Conservation (phyloP, 2,797 vertebrate genomes). For the Phrynocephalus guinanensis region DNA sequence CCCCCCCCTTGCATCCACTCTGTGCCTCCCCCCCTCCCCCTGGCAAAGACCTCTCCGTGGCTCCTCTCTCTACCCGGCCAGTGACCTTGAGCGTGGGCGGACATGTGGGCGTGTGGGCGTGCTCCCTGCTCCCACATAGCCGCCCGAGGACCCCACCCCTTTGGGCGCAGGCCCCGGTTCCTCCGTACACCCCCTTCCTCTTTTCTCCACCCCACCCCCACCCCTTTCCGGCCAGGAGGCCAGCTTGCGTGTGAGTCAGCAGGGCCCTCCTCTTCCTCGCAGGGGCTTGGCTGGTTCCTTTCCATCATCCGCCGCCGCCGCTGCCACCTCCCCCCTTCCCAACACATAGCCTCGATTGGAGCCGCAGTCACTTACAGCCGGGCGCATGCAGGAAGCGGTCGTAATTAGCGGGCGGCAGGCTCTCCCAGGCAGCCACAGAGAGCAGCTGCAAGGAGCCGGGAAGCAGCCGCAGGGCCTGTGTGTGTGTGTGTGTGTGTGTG, state of each 20-base stretch:
- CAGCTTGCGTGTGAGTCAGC: slow-evolving; percentile 78
- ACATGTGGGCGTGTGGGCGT: neutral
- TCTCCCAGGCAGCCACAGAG: neutral
- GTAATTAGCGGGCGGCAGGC: neutral
- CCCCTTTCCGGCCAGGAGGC: neutral
- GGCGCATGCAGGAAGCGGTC: slow-evolving; percentile 33
- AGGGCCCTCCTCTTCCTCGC: slow-evolving; percentile 63
- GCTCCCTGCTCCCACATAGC: neutral
- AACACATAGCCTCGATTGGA: slow-evolving; percentile 22
- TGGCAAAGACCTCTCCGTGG: neutral
- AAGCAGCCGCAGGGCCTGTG: neutral
- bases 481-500: neutral
- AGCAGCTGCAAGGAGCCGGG: neutral
- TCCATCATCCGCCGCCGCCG: slow-evolving; percentile 18
- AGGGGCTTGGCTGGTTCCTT: slow-evolving; percentile 8
- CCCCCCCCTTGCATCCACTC: neutral
- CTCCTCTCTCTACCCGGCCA: neutral
- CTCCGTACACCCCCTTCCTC: neutral
- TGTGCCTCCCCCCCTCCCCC: rapidly evolving
- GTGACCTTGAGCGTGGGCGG: neutral
- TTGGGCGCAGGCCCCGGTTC: neutral
- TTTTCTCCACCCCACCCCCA: neutral
- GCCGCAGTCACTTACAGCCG: neutral
- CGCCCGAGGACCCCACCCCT: neutral
- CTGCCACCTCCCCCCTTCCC: neutral